These are phyloP conservation scores for Psittacula cyanocephala DNA, from an alignment of 2,113 vertebrate genomes.

Conservation along the genomic window DNA sequence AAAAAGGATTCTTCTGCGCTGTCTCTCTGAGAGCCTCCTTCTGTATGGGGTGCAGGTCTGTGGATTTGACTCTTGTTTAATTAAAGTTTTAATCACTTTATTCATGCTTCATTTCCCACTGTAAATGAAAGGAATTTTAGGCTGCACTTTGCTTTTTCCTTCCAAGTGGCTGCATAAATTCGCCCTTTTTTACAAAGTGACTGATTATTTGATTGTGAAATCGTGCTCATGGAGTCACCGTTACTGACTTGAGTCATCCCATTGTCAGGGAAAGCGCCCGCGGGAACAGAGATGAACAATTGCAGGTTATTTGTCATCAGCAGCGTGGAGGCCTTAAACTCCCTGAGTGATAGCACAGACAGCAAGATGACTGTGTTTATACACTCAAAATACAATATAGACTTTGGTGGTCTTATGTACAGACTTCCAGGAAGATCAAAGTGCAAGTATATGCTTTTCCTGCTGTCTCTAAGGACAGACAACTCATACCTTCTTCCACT, in stretches of 20 bases:
- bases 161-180: constrained; percentile 26
- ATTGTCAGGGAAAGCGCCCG: neutral
- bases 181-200: neutral
- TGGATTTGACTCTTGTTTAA: constrained; percentile 12
- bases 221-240: neutral
- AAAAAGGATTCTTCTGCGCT: neutral
- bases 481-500: neutral
- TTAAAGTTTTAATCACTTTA: constrained; percentile 41
- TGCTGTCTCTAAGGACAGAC: neutral
- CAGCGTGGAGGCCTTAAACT: neutral
- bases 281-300: neutral
- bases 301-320: constrained; percentile 5
- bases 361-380: neutral
- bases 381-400: neutral
- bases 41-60: neutral
- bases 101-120: constrained; percentile 2
- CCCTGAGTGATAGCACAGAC: neutral
- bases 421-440: neutral
- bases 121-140: constrained; percentile 34
- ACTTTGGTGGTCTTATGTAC: neutral
- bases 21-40: neutral
- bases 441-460: neutral
- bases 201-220: constrained; percentile 13
- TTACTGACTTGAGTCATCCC: constrained; percentile 11
- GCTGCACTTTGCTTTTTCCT: neutral